Evolutionary conservation across 92 coral and sea anemone genomes (phyloP), one percentile per base, ranked within the genome.

Genomic region (Bergia puertoricense): DNA sequence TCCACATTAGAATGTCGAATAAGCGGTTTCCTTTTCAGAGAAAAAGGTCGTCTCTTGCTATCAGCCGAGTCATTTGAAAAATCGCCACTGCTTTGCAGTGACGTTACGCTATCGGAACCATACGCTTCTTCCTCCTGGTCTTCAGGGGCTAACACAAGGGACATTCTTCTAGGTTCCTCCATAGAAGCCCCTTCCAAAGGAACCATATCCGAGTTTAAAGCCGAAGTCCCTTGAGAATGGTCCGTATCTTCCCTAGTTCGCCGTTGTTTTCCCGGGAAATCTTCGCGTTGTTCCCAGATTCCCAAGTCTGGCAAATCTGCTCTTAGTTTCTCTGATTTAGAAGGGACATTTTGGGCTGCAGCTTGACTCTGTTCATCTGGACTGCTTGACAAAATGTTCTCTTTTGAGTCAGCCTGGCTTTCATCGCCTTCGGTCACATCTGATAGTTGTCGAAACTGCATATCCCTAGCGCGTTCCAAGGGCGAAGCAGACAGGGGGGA

Each of bases 351-450:
- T 67, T 81, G 57, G 38, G 42, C 38, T 15, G 66, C 51, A 20
- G 20, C 5, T 57, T 80, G 23, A 13, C 18, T 71, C 72, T 84
- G 77, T 46, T 84, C 87, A 46, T 84, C 79, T 23, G 66, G 44
- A 73, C 23, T 84, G 38, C 79, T 68, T 69, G 66, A 85, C 44
- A 92, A 72, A 57, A 82, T 89, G 78, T 92, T 92, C 77, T 92
- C 94, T 66, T 57, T 88, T 5, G 94, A 92, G 16, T 92, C 94
- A 3, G 90, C 90, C 37, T 86, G 81, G 81, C 98, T 93, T 67
- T 95, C 95, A 39, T 93, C 95, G n/a, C 92, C 96, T 91, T 95
- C 98, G 16, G 98, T 95, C 46, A 95, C 98, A 81, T 95, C 98
- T 22, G 98, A 95, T 59, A 95, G 75, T 79, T 95, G 98, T 46